Evolutionary conservation across 1,140 invertebrate genomes (phyloP), one percentile per base, ranked within the genome.

Genomic region (Brachionus sp.): DNA sequence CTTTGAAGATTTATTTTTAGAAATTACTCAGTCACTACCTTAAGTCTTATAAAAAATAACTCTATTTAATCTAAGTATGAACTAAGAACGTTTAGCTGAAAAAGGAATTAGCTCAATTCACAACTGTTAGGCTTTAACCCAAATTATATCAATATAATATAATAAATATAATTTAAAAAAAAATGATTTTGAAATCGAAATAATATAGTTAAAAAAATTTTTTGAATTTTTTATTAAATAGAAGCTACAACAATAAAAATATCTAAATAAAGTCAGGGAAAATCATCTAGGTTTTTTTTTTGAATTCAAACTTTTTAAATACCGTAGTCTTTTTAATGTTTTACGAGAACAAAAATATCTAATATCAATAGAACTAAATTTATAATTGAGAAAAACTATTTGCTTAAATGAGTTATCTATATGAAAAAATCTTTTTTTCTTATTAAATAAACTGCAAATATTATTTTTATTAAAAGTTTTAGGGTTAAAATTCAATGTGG

Each of bases 281-380:
- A 33, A 75, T 75, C 44, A 75, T 75, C 70, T 75, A 75, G 70
- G 70, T 46, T 75, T 75, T 44, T 75, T 75, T 75, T 75, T 75
- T 23, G 70, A 75, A 75, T 75, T 75, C 29, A 75, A 75, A 75
- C 23, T 75, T 46, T 75, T 75, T 75, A 75, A 75, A 75, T 75
- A 75, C 42, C 70, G 44, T 25, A 75, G 23, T 46, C 70, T 44
- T 75, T 75, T 75, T 35, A 75, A 25, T 46, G 42, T 44, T 46
- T 75, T 75, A 46, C 42, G 39, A 25, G 70, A 75, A 75, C 25
- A 75, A 75, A 75, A 75, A 75, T 75, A 75, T 46, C 70, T 44
- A 75, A 19, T 25, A n/a, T 35, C 44, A 25, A 75, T 46, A 19
- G 37, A 46, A 46, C 13, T 75, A 75, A 46, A 75, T 35, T 75